Base-by-base conservation (phyloP, 2,888 invertebrate genomes). In the Rhyacophila evoluta region DNA sequence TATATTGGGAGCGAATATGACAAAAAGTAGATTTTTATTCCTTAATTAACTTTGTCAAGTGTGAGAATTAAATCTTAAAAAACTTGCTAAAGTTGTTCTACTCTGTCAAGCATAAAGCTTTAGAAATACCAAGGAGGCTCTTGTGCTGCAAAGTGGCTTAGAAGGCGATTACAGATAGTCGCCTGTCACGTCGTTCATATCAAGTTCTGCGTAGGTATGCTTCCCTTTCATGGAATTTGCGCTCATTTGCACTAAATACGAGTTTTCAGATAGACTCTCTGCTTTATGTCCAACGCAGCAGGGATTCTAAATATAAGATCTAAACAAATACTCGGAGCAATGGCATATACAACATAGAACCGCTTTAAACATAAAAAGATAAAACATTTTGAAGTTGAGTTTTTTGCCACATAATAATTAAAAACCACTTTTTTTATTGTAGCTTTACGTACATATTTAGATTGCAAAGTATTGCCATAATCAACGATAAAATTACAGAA, bases 231-330 rank as follows among this genome's bases (percentile, higher is more conserved):
- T 15, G 69, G 69, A 28, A 69, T 29, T 69, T 28, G 69, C 69
- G 33, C 69, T 69, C 69, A 69, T 69, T 69, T 69, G 69, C 69
- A 69, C 69, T 33, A 29, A 33, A 29, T 69, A 33, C 29, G 27
- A 69, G 69, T 33, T 29, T 29, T 29, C 33, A 69, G 69, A 29
- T 28, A 69, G 69, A 69, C 1, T 4, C n/a, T 69, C 15, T 8
- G 12, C 69, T 69, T 28, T 28, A 25, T 55, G 19, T 10, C 55
- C 12, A 19, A 55, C 55, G 15, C 55, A 2, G 19, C 55, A 10
- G 55, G 55, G 19, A 19, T 55, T 55, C 55, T 55, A 55, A 55
- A 55, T 55, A 55, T 10, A 55, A 33, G 4, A 41, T 15, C 41
- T 15, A n/a, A 41, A 41, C 15, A 15, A 41, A 38, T n/a, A 6